Conservation (phyloP, 2,888 invertebrate species). For the Drosophila quinaria region DNA sequence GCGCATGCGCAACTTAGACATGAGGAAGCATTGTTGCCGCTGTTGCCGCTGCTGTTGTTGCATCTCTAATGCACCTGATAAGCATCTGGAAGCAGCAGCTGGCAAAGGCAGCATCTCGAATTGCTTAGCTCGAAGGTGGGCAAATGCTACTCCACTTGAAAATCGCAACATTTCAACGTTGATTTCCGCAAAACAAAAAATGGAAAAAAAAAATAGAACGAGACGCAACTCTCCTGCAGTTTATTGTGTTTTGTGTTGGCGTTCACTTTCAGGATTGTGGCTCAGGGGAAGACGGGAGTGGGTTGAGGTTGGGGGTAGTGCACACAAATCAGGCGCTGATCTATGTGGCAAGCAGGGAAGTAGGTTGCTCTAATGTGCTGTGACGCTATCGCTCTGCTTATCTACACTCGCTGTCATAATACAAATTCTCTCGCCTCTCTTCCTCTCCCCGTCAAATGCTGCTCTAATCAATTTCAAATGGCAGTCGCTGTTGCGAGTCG, state of each 20-base stretch:
- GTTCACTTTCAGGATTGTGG: conserved; percentile 12
- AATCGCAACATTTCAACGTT: conserved; percentile 48
- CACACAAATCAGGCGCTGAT: conserved; percentile 41
- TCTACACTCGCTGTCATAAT: conserved; percentile 61
- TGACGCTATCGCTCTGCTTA: conserved; percentile 64
- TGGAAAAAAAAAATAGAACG: neutral
- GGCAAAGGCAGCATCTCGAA: conserved; percentile 45
- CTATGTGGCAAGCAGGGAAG: conserved; percentile 27
- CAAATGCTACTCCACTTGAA: conserved; percentile 54
- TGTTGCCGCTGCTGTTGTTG: conserved; percentile 10
- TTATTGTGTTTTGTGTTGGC: conserved; percentile 25
- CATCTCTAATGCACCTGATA: conserved; percentile 44
- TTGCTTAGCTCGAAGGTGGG: conserved; percentile 51
- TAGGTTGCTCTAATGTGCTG: conserved; percentile 56
- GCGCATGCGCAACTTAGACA: conserved; percentile 45
- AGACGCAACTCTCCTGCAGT: conserved; percentile 4
- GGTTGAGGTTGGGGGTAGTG: neutral
- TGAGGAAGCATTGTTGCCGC: conserved; percentile 23
- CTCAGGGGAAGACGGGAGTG: neutral
- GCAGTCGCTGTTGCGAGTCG: conserved; percentile 55
- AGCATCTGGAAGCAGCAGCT: conserved; percentile 28
- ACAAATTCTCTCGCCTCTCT: conserved; percentile 24
- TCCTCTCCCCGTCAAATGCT: neutral
- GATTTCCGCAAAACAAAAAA: conserved; percentile 46
- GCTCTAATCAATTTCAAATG: conserved; percentile 80